phyloP scores from a whole-genome alignment of 2,797 vertebrate genomes.

The Pipistrellus nathusii region DNA sequence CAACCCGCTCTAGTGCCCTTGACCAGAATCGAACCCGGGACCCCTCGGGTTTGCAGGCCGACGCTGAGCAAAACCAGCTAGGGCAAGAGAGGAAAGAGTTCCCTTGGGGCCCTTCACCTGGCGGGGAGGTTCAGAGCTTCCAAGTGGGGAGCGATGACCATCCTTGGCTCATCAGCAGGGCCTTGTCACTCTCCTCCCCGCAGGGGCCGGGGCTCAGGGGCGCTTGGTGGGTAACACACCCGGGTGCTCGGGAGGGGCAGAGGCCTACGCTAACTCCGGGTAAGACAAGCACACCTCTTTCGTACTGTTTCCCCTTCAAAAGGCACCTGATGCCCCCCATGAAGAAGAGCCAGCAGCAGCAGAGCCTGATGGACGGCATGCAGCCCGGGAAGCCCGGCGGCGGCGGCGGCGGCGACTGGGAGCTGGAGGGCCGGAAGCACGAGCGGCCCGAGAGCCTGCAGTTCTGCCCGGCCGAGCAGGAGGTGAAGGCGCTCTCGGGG shows the following conservation, averaged over 20 bases:
- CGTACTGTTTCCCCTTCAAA: constrained; percentile 84
- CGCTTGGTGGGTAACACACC: accelerated
- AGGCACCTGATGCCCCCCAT: constrained; percentile 92
- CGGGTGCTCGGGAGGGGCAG: neutral
- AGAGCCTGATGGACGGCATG: constrained; percentile 91
- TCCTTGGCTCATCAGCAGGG: neutral
- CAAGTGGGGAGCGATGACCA: neutral
- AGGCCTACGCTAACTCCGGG: too few relatives aligned
- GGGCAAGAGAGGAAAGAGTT: neutral
- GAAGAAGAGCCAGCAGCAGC: constrained; percentile 91
- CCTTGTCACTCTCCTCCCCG: neutral
- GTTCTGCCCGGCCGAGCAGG: constrained; percentile 90
- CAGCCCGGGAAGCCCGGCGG: constrained; percentile 89
- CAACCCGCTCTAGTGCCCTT: too few relatives aligned
- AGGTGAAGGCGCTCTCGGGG: constrained; percentile 88
- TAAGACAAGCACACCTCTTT: neutral
- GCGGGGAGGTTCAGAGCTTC: neutral
- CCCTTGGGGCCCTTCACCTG: neutral
- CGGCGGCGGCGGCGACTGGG: constrained; percentile 89
- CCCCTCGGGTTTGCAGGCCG: too few relatives aligned
- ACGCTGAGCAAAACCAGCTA: neutral
- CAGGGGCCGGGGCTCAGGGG: neutral
- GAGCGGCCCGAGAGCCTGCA: constrained; percentile 89
- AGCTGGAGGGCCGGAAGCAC: constrained; percentile 89
- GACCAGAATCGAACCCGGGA: too few relatives aligned